Base-by-base conservation (phyloP, 2,797 vertebrate genomes). In the Aplochiton taeniatus region DNA sequence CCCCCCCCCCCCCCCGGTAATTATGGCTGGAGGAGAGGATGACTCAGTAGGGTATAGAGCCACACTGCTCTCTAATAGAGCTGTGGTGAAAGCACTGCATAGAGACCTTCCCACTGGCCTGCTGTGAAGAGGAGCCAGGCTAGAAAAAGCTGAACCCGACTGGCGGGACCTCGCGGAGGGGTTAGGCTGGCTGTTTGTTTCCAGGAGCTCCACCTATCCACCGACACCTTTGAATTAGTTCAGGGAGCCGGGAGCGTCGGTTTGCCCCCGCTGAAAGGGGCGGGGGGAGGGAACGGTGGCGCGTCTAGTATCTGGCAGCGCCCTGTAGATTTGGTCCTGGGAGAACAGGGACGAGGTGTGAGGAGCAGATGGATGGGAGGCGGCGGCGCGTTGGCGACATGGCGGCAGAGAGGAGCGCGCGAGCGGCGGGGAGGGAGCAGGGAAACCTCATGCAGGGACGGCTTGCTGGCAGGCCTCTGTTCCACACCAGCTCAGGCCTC, bases 291-390 rank as follows among this genome's bases (percentile, higher is more conserved):
- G 31, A 31, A 31, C 6, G 31, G 31, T 6, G 31, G 31, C 31
- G 6, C 31, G 31, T 31, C 31, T 31, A 2, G 31, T 31, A 3
- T 3, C 2, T 31, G 6, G 31, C 31, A 6, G 31, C 31, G 31
- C 31, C 31, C 31, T 79, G 77, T 51, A 81, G 77, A 85, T 87
- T 85, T 88, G 85, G 87, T 89, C 84, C 69, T 84, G 69, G 71
- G 82, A 84, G 78, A 87, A 89, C 83, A 85, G 82, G 82, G 86
- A 84, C 73, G 86, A 89, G 86, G 88, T 88, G 89, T 90, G 87
- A 91, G 86, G 86, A 90, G 82, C 89, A 91, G 89, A 91, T 91
- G 89, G 89, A 82, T 79, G 81, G 85, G 86, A 88, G 88, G 88
- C 87, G 88, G 82, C 85, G 65, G 73, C 82, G 89, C 87, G 86